These are phyloP conservation scores for Eurosta solidaginis DNA, from an alignment of 1,140 invertebrate species.

Conservation along the genomic window DNA sequence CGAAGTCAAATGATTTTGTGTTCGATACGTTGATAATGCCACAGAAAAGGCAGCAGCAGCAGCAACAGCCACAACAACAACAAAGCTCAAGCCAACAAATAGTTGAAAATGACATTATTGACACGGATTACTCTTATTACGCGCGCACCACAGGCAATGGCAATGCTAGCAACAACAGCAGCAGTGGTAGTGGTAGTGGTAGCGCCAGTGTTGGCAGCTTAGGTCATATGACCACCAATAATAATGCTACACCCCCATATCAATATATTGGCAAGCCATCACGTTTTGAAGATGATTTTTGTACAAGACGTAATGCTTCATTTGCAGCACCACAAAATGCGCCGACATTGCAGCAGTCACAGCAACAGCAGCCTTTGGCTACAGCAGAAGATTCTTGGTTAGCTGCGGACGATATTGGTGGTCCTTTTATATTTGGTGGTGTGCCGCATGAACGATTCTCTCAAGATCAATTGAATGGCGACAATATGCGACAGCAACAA, in stretches of 20 bases:
- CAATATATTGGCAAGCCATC: constrained; percentile 38
- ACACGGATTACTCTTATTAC: constrained; percentile 3
- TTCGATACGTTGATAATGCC: constrained; percentile 37
- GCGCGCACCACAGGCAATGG: background rate
- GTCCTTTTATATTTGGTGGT: constrained; percentile 52
- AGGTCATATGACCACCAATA: background rate
- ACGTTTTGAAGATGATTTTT: constrained; percentile 54
- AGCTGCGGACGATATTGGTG: constrained; percentile 26
- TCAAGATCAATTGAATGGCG: background rate
- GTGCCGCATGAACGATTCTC: background rate
- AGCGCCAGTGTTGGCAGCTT: background rate
- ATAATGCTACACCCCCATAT: background rate
- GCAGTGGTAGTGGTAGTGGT: background rate
- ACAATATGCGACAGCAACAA: background rate
- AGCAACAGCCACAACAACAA: constrained; percentile 19
- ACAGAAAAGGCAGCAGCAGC: constrained; percentile 36
- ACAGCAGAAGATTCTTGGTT: background rate
- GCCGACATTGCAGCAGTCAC: too few relatives aligned
- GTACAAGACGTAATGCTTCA: constrained; percentile 42
- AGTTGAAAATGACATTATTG: constrained; percentile 12
- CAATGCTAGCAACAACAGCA: constrained; percentile 9
- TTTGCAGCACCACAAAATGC: constrained; percentile 17
- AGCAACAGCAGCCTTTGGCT: background rate
- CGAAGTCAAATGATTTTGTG: constrained; percentile 40
- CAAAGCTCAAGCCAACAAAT: constrained; percentile 33